Conservation (phyloP, 1,140 invertebrate genomes). For the Drosophila parvula region DNA sequence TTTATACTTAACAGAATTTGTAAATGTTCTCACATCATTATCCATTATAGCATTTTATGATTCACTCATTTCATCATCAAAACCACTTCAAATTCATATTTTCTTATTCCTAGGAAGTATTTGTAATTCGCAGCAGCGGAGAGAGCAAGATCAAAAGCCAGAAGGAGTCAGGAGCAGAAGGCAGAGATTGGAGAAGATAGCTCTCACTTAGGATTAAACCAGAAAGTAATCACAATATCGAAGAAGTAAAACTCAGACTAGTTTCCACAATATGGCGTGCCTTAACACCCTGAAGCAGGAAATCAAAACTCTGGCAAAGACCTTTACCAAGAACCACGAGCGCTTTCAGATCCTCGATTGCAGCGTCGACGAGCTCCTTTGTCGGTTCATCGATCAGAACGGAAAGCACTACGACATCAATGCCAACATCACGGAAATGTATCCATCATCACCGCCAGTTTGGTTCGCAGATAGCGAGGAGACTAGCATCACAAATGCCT, state of each 20-base stretch:
- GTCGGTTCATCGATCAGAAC: constrained; percentile 97
- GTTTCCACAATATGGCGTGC: constrained; percentile 92
- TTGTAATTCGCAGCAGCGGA: not conserved
- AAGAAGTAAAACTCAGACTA: constrained; percentile 40
- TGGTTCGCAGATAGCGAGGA: constrained; percentile 99
- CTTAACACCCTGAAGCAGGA: constrained; percentile 98
- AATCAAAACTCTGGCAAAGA: constrained; percentile 97
- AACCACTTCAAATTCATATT: no score
- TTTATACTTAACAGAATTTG: not conserved
- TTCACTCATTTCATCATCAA: not conserved
- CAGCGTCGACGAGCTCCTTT: constrained; percentile 98
- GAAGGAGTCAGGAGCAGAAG: not conserved
- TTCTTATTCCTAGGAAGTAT: no score
- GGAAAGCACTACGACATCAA: constrained; percentile 98
- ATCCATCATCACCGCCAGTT: constrained; percentile 97
- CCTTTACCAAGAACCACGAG: constrained; percentile 98
- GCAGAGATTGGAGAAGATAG: constrained; percentile 19
- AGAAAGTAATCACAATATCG: constrained; percentile 24
- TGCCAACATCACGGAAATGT: constrained; percentile 99
- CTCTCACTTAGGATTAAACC: constrained; percentile 17
- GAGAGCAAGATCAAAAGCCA: constrained; percentile 1
- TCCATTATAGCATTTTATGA: not conserved
- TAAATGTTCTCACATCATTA: not conserved
- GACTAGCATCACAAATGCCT: constrained; percentile 95
- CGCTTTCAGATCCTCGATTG: constrained; percentile 98